phyloP scores from a whole-genome alignment of 2,113 vertebrate species.

The Junco hyemalis region DNA sequence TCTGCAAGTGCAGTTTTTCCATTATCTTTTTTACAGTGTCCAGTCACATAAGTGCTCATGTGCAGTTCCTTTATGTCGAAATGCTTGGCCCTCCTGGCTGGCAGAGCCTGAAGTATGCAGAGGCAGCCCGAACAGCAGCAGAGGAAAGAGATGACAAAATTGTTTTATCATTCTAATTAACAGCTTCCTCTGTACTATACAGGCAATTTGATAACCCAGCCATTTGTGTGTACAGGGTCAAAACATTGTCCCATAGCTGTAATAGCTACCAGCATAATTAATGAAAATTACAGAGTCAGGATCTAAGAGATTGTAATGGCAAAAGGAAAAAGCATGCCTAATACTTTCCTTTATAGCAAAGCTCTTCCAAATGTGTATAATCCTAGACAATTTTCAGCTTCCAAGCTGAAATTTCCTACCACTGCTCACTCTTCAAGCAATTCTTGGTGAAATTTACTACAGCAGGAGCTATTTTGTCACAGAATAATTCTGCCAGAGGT shows the following conservation, averaged over 20 bases:
- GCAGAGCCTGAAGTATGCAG: not conserved
- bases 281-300: not conserved
- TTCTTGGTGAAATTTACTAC: not conserved
- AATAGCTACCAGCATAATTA: not conserved
- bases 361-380: not conserved
- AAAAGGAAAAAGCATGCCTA: not conserved
- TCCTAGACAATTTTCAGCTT: not conserved
- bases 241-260: not conserved
- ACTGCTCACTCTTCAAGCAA: not conserved
- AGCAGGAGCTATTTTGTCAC: not conserved
- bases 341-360: not conserved
- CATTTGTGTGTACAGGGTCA: not conserved
- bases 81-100: not conserved
- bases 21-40: not conserved
- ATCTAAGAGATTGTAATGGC: not conserved
- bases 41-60: not conserved
- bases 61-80: not conserved
- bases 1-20: not conserved
- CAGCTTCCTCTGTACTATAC: not conserved
- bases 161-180: not conserved
- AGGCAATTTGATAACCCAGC: not conserved
- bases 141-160: not conserved
- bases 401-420: not conserved
- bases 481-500: not conserved
- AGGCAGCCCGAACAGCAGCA: not conserved